phyloP scores from a whole-genome alignment of 2,888 invertebrate genomes.

The Auanema freiburgensis region DNA sequence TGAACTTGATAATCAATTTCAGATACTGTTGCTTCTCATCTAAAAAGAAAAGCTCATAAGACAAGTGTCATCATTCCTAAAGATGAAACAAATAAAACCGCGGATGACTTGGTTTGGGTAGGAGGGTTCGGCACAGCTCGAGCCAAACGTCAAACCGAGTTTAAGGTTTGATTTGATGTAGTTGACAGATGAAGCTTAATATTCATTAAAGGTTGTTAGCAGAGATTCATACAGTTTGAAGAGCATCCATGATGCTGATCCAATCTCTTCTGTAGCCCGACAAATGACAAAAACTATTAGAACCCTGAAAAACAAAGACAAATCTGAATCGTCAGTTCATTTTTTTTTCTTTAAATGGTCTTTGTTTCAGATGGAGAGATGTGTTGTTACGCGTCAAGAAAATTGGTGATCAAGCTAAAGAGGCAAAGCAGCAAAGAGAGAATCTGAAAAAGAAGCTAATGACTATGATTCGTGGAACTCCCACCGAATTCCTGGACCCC shows the following conservation, averaged over 20 bases:
- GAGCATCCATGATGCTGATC: conserved; percentile 27
- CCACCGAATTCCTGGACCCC: conserved; percentile 44
- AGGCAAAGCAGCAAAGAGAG: conserved; percentile 34
- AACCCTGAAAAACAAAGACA: conserved; percentile 44
- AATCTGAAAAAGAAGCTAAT: conserved; percentile 36
- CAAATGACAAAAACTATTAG: conserved; percentile 43
- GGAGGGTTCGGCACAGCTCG: conserved; percentile 45
- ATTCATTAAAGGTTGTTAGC: conserved; percentile 22
- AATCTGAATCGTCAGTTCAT: not conserved
- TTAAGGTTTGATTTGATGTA: conserved; percentile 8
- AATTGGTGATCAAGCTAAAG: conserved; percentile 35
- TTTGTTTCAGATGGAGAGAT: conserved; percentile 35
- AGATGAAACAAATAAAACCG: not conserved
- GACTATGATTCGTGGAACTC: conserved; percentile 48
- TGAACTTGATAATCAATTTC: conserved; percentile 1
- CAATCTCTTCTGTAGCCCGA: conserved; percentile 37
- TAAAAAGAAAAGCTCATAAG: conserved; percentile 23
- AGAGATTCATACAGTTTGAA: conserved; percentile 31
- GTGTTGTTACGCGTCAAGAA: conserved; percentile 37
- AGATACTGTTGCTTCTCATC: conserved; percentile 18
- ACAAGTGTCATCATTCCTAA: not conserved
- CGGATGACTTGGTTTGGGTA: conserved; percentile 33
- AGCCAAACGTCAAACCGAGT: conserved; percentile 33
- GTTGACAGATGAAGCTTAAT: not conserved
- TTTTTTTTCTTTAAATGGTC: not conserved